Conservation (phyloP, 2,888 invertebrate genomes). For the Nephrocerus scutellatus region DNA sequence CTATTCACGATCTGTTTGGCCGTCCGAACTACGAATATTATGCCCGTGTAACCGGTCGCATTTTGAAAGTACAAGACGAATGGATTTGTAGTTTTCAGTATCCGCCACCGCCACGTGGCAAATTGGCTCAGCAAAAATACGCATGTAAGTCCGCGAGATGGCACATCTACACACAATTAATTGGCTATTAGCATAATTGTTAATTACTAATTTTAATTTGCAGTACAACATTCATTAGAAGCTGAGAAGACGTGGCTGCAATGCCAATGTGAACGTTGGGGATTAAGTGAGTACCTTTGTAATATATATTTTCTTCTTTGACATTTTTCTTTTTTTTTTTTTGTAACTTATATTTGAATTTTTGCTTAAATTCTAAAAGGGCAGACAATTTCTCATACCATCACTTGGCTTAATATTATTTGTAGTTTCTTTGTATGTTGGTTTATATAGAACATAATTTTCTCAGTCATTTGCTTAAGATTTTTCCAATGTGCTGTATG, state of each 20-base stretch:
- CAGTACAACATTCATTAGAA: slow-evolving; percentile 79
- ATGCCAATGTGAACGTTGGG: slow-evolving; percentile 85
- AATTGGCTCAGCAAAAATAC: slow-evolving; percentile 60
- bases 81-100: slow-evolving; percentile 93
- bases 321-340: slow-evolving; percentile 3
- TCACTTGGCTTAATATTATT: too few species aligned
- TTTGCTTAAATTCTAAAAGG: too few species aligned
- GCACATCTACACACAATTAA: background rate
- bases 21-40: slow-evolving; percentile 92
- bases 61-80: slow-evolving; percentile 86
- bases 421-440: too few species aligned
- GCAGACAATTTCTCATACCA: too few species aligned
- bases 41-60: slow-evolving; percentile 86
- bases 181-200: background rate
- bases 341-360: slow-evolving; percentile 5
- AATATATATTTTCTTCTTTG: background rate
- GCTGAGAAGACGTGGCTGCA: slow-evolving; percentile 86
- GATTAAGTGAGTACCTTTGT: slow-evolving; percentile 47
- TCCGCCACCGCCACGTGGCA: slow-evolving; percentile 64
- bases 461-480: too few species aligned
- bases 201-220: slow-evolving; percentile 26
- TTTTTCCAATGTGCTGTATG: too few species aligned
- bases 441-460: too few species aligned
- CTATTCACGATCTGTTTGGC: slow-evolving; percentile 90
- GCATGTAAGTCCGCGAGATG: slow-evolving; percentile 51